Conservation (phyloP, 2,113 vertebrate genomes). For the Gopherus flavomarginatus region DNA sequence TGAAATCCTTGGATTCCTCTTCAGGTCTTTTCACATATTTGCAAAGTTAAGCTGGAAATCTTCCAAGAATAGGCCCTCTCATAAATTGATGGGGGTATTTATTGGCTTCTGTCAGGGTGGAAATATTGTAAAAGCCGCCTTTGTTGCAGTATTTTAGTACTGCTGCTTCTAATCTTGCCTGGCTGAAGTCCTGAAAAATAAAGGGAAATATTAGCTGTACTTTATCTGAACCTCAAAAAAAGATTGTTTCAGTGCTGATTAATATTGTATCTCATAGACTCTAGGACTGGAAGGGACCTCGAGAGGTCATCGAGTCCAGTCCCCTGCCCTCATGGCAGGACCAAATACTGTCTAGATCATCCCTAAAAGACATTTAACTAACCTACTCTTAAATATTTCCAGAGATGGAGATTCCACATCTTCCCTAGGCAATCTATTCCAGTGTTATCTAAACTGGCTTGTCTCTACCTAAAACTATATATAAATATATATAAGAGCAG, state of each 20-base stretch:
- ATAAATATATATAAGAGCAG: not conserved
- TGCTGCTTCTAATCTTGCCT: not conserved
- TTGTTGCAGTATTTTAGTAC: not conserved
- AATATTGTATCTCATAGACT: not conserved
- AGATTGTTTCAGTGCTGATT: not conserved
- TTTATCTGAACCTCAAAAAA: not conserved
- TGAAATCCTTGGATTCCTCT: not conserved
- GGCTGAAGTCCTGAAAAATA: not conserved
- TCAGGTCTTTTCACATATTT: not conserved
- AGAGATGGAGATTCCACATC: no score
- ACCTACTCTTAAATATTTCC: no score
- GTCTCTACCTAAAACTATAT: not conserved
- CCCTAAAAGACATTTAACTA: no score
- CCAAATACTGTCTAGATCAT: no score
- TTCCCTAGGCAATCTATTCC: no score
- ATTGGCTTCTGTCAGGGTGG: not conserved
- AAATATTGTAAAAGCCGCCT: not conserved
- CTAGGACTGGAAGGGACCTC: no score
- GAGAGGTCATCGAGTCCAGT: no score
- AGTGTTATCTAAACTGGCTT: not conserved
- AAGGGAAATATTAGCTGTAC: not conserved
- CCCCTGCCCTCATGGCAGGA: no score
- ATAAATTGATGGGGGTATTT: not conserved
- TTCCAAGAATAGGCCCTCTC: not conserved
- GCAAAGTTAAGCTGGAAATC: not conserved